Evolutionary conservation across 2,113 vertebrate genomes (phyloP).

Genomic region (Empidonax alnorum): DNA sequence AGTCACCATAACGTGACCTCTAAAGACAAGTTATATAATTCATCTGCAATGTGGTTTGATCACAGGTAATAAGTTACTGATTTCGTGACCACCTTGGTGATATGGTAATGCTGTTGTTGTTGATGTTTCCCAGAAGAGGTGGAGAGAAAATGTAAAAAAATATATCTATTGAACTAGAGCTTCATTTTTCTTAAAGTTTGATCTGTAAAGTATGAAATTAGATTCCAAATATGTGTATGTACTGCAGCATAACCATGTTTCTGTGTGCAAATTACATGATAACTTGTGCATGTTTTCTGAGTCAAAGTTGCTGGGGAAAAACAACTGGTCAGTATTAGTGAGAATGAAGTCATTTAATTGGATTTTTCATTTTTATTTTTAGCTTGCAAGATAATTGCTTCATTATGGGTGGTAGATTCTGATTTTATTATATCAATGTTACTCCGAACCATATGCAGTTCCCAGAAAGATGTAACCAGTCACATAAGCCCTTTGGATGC

Average conservation of each 20-base stretch:
- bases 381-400: conserved; percentile 27
- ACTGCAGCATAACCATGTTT: not conserved
- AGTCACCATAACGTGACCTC: not conserved
- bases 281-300: not conserved
- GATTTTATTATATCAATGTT: not conserved
- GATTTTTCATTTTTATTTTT: conserved; percentile 28
- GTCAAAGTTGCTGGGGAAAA: not conserved
- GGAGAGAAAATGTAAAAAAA: not conserved
- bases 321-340: not conserved
- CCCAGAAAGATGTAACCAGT: not conserved
- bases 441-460: not conserved
- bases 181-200: not conserved
- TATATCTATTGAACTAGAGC: not conserved
- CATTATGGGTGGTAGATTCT: conserved; percentile 7
- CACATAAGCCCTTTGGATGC: not conserved
- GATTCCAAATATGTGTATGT: not conserved
- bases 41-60: not conserved
- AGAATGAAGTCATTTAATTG: not conserved
- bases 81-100: not conserved
- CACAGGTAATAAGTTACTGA: not conserved
- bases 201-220: not conserved
- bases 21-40: not conserved
- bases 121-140: not conserved
- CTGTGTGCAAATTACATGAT: not conserved
- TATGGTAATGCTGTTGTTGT: not conserved